phyloP scores from a whole-genome alignment of 53 echinoderm and acorn worm genomes.

The Mesocentrotus franciscanus region DNA sequence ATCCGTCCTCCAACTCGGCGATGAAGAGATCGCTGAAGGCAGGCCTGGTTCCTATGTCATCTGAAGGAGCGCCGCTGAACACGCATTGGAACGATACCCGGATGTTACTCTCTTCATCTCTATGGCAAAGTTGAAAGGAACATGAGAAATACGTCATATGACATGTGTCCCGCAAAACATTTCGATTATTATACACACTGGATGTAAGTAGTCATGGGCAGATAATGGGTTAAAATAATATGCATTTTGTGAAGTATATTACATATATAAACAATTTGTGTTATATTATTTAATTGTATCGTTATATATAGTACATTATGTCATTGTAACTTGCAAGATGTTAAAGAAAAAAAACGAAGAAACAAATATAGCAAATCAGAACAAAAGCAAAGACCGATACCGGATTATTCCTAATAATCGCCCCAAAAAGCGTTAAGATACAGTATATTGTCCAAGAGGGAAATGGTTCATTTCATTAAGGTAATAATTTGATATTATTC shows the following conservation, averaged over 20 bases:
- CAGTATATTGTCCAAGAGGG: too few relatives aligned
- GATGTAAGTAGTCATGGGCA: background rate
- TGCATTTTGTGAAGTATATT: background rate
- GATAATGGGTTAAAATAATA: background rate
- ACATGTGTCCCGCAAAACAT: background rate
- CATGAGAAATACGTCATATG: background rate
- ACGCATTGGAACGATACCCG: background rate
- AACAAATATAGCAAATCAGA: too few relatives aligned
- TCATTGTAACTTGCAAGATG: too few relatives aligned
- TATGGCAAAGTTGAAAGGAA: background rate
- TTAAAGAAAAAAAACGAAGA: too few relatives aligned
- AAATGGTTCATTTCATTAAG: too few relatives aligned
- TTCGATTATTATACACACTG: background rate
- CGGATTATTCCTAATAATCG: background rate
- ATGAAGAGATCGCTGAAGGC: conserved; percentile 1
- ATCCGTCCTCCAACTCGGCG: conserved; percentile 34
- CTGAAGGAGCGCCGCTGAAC: conserved; percentile 15
- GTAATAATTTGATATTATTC: too few relatives aligned
- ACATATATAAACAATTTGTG: too few relatives aligned
- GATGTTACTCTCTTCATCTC: background rate
- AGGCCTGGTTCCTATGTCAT: background rate
- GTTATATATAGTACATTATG: too few relatives aligned
- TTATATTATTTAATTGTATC: too few relatives aligned
- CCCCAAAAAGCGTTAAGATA: too few relatives aligned
- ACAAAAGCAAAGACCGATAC: background rate